These are phyloP conservation scores for Ornithorhynchus anatinus DNA, from an alignment of 2,113 vertebrate genomes.

Conservation along the genomic window DNA sequence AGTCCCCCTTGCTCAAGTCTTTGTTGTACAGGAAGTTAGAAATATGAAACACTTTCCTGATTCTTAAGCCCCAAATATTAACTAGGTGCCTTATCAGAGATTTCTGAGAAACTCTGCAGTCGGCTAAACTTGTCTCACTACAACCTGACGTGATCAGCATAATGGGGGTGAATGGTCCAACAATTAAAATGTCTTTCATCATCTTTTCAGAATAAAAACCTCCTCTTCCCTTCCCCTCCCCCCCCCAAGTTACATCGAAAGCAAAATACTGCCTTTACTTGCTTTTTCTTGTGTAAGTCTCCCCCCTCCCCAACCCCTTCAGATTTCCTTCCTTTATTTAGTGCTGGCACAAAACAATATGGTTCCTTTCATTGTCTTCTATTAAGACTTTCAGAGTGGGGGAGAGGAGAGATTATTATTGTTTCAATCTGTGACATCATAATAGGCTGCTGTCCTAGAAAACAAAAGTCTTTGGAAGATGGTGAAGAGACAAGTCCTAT, in stretches of 20 bases:
- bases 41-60: background rate
- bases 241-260: slow-evolving; percentile 51
- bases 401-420: slow-evolving; percentile 60
- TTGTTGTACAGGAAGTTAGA: background rate
- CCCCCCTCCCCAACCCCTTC: background rate
- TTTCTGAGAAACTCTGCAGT: background rate
- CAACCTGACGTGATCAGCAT: slow-evolving; percentile 29
- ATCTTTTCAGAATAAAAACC: slow-evolving; percentile 43
- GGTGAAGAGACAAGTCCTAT: slow-evolving; percentile 69
- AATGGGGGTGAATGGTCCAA: slow-evolving; percentile 38
- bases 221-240: slow-evolving; percentile 45
- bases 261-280: slow-evolving; percentile 42
- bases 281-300: slow-evolving; percentile 14
- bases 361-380: slow-evolving; percentile 58
- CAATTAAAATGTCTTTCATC: slow-evolving; percentile 49
- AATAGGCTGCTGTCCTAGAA: slow-evolving; percentile 77
- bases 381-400: slow-evolving; percentile 40
- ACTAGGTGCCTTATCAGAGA: background rate
- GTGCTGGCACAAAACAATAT: slow-evolving; percentile 44
- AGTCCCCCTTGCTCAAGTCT: background rate
- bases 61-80: background rate
- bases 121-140: background rate
- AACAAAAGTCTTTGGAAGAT: slow-evolving; percentile 71
- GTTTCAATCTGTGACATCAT: slow-evolving; percentile 68
- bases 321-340: slow-evolving; percentile 64